Percentiles rank a stretch among this genome's conserved stretches.
These are phyloP conservation scores for Lytechinus variegatus DNA, from an alignment of 35 echinoderm and acorn worm genomes.

Conservation along the genomic window DNA sequence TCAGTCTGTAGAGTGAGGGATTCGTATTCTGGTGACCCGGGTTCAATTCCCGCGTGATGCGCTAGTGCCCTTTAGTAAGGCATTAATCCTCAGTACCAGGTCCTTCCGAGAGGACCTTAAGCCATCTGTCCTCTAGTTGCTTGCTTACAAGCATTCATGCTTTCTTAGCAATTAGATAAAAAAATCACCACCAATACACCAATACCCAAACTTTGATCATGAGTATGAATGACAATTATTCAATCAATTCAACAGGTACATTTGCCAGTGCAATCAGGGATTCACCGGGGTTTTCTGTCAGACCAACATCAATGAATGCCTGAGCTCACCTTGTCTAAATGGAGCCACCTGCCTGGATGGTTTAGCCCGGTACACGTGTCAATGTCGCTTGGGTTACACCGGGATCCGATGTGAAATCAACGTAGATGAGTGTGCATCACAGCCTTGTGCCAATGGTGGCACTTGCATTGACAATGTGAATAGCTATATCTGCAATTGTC, in stretches of 20 bases:
- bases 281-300: slow-evolving; percentile 58
- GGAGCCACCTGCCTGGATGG: slow-evolving; percentile 59
- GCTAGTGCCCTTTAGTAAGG: too few species aligned
- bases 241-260: background rate
- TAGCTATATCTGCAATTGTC: background rate
- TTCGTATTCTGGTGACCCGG: too few species aligned
- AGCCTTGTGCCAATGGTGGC: background rate
- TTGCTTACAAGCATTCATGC: too few species aligned
- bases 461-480: background rate
- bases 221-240: too few species aligned
- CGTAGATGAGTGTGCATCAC: background rate
- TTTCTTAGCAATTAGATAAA: too few species aligned
- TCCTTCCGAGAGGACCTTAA: too few species aligned
- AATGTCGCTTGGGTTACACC: slow-evolving; percentile 21
- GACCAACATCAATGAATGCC: slow-evolving; percentile 61
- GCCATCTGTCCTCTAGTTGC: too few species aligned
- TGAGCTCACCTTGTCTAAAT: slow-evolving; percentile 60
- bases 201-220: too few species aligned
- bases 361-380: slow-evolving; percentile 33
- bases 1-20: too few species aligned
- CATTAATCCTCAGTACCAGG: too few species aligned
- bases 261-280: slow-evolving; percentile 62
- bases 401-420: slow-evolving; percentile 10
- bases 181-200: too few species aligned
- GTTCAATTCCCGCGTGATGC: too few species aligned